Base-by-base conservation (phyloP, 2,797 vertebrate species). In the Meda fulgida region DNA sequence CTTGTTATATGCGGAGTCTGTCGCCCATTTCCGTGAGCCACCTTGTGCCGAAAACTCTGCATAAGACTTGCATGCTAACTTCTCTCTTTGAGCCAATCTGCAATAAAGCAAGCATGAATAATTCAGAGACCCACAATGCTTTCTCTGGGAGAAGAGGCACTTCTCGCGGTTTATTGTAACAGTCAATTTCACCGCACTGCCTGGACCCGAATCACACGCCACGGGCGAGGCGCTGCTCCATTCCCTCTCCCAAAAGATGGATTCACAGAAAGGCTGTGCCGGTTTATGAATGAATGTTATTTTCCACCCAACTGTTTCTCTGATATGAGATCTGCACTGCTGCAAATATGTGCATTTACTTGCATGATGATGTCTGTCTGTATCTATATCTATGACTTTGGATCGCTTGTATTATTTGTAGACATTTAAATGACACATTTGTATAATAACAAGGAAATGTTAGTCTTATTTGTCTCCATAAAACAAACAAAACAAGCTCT, bases 51-150 rank as follows among this genome's bases (percentile, higher is more conserved):
- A 73, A 84, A 26, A 73, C 66, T 36, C 69, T 51, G 21, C 73
- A 86, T 85, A 88, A 84, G 84, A 83, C 85, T 80, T 69, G 48
- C 85, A 84, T 87, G 86, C 87, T 90, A 85, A 89, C 86, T 58
- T 86, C 81, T 82, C 75, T 80, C 83, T 82, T 79, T 81, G 73
- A 88, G 88, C 85, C 84, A 85, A 83, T 91, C 83, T 88, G 87
- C 90, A 90, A 87, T 91, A 91, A 90, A 91, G 88, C 81, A 71
- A 31, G 31, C 66, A 89, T 91, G 88, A 91, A 92, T 92, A 88
- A 92, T 91, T 92, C 90, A 92, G 43, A 71, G 63, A 58, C n/a
- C 83, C 84, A 76, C 86, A 60, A 79, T 67, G 85, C 89, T 89
- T 89, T 89, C 88, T 88, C 88, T 89, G 80, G 46, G 79, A 89